Conservation (phyloP, 2,797 vertebrate genomes). For the Margarornis squamiger region DNA sequence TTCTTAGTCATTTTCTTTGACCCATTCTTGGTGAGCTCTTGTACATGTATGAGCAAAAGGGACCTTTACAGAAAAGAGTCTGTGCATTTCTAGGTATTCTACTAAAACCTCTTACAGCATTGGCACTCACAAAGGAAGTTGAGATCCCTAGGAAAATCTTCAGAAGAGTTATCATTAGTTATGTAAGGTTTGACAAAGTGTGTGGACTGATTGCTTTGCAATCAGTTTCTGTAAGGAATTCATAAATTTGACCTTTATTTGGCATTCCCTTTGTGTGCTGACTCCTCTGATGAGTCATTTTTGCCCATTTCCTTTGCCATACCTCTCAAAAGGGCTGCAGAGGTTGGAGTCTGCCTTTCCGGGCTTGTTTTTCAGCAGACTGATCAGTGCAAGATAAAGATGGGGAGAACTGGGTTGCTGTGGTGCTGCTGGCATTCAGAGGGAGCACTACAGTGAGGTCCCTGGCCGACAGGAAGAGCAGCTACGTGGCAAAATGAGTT, state of each 20-base stretch:
- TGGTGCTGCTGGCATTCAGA: background rate
- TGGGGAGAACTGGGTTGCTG: background rate
- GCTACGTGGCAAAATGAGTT: rapidly evolving
- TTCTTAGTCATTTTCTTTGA: background rate
- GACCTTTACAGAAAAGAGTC: background rate
- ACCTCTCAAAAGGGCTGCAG: background rate
- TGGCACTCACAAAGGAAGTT: background rate
- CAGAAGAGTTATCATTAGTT: background rate
- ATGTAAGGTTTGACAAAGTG: background rate
- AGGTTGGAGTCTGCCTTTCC: background rate
- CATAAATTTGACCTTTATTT: background rate
- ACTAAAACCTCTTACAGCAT: background rate
- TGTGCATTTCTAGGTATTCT: background rate
- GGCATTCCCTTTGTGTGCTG: background rate
- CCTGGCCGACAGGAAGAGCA: background rate
- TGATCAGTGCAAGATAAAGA: background rate
- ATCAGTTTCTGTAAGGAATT: background rate
- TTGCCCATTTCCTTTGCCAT: background rate
- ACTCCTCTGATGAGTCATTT: background rate
- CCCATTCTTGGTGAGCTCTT: background rate
- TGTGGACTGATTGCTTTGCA: background rate
- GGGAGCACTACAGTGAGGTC: rapidly evolving
- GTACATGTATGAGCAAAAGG: background rate
- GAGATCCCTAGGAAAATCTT: background rate
- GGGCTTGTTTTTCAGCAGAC: background rate